Evolutionary conservation across 92 coral and sea anemone species (phyloP), one percentile per base, ranked within the genome.

Genomic region (Palythoa grandiflora): DNA sequence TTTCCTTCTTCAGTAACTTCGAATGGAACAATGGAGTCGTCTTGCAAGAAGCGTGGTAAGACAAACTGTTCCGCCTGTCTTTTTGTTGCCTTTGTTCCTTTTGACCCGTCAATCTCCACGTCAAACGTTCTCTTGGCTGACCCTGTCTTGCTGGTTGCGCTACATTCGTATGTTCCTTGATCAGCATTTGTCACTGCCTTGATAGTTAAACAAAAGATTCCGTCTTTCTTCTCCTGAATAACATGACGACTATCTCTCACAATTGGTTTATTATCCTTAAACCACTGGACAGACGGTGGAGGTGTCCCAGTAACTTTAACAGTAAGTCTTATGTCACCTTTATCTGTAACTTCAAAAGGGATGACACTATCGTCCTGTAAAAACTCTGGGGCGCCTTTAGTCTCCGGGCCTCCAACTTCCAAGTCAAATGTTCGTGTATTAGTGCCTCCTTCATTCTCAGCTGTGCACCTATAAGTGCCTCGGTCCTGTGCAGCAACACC

Each of bases 1-100:
- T 79, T 91, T 79, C 97, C 97, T 36, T 93, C 97, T 60, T 89
- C 89, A 39, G 93, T 94, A 44, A 94, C 93, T 61, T 94, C 95
- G 85, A 92, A 91, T 1, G 94, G 94, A 21, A 91, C 83, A 19
- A 79, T 63, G 48, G 91, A 90, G 51, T 91, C 94, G 15, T 83
- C 85, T 75, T 91, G 89, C 39, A 87, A 66, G 80, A 91, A 88
- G 71, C 90, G 90, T 38, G 94, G 94, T 60, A 91, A 80, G 36
- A 73, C 61, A 79, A 81, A 81, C 38, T 44, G 75, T 66, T 81
- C 86, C 6, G 75, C 40, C 74, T 81, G 57, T 66, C 61, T 81
- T 50, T 81, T 15, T 17, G 86, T 81, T 44, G 63, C 60, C 21
- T 81, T 28, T 16, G 75, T 66, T 20, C 61, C 20, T 66, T 81